These are phyloP conservation scores for Dicrostonyx torquatus DNA, from an alignment of 2,797 vertebrate genomes.

Conservation along the genomic window DNA sequence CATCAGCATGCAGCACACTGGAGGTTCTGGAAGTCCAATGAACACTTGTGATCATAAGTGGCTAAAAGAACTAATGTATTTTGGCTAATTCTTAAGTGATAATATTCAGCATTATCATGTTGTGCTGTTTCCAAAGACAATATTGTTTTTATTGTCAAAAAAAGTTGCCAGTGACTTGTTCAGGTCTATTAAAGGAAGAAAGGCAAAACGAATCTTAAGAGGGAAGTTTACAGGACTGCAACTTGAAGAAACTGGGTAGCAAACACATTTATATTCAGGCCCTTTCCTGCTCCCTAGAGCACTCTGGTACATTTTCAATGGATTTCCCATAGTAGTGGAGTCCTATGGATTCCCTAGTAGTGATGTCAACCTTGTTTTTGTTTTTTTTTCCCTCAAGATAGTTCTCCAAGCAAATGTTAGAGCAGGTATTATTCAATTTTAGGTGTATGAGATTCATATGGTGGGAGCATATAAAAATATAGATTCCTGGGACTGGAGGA, in stretches of 20 bases:
- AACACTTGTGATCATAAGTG: constrained; percentile 34
- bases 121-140: constrained; percentile 55
- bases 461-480: constrained; percentile 22
- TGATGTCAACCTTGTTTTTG: constrained; percentile 31
- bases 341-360: neutral
- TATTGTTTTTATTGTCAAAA: constrained; percentile 35
- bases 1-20: constrained; percentile 8
- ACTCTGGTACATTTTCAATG: constrained; percentile 54
- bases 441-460: constrained; percentile 15
- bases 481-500: neutral
- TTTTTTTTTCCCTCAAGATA: neutral
- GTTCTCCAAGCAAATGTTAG: constrained; percentile 11
- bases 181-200: constrained; percentile 59
- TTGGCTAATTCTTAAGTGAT: constrained; percentile 57
- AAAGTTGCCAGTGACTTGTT: constrained; percentile 41
- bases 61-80: constrained; percentile 1
- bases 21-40: neutral
- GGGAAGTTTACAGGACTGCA: neutral
- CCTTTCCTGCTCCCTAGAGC: constrained; percentile 26
- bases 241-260: constrained; percentile 19
- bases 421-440: constrained; percentile 29
- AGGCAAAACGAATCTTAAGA: constrained; percentile 51
- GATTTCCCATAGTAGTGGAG: neutral
- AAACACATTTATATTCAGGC: constrained; percentile 52
- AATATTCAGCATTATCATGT: constrained; percentile 5